These are phyloP conservation scores for Myripristis jacobus DNA, from an alignment of 2,797 vertebrate species.

Conservation along the genomic window DNA sequence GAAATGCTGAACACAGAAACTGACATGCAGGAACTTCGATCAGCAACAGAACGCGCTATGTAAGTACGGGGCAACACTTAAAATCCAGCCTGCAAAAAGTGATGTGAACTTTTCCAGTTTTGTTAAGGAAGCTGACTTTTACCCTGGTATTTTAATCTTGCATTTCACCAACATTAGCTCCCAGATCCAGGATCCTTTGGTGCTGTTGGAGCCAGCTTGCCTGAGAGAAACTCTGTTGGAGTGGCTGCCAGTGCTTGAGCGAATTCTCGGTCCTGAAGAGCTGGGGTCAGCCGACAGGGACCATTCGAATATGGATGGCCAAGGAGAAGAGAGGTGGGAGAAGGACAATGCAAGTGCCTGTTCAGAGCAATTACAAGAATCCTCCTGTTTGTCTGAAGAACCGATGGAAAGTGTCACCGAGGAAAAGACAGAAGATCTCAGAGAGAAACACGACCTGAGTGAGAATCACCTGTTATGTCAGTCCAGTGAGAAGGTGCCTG, in stretches of 20 bases:
- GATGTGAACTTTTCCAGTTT: background rate
- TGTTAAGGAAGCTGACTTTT: background rate
- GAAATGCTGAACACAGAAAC: constrained; percentile 81
- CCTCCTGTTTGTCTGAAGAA: constrained; percentile 35
- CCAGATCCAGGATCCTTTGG: constrained; percentile 90
- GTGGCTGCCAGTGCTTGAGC: constrained; percentile 88
- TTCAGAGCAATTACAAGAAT: constrained; percentile 54
- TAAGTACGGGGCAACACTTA: constrained; percentile 76
- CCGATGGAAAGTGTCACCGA: constrained; percentile 36
- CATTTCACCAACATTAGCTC: constrained; percentile 75
- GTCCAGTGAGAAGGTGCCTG: constrained; percentile 31
- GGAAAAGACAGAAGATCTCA: constrained; percentile 26
- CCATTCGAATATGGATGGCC: constrained; percentile 27
- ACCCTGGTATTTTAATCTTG: background rate
- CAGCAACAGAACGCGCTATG: constrained; percentile 87
- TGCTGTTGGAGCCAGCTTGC: constrained; percentile 87
- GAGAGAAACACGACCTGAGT: constrained; percentile 29
- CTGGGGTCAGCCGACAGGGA: constrained; percentile 1
- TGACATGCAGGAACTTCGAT: constrained; percentile 84
- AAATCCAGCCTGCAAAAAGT: background rate
- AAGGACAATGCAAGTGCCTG: constrained; percentile 32
- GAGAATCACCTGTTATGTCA: constrained; percentile 35
- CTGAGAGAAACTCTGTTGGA: constrained; percentile 83
- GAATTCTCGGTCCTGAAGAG: constrained; percentile 71
- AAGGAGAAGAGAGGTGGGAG: constrained; percentile 57